phyloP scores from a whole-genome alignment of 2,888 invertebrate species.

The Xanthostigma xanthostigma region DNA sequence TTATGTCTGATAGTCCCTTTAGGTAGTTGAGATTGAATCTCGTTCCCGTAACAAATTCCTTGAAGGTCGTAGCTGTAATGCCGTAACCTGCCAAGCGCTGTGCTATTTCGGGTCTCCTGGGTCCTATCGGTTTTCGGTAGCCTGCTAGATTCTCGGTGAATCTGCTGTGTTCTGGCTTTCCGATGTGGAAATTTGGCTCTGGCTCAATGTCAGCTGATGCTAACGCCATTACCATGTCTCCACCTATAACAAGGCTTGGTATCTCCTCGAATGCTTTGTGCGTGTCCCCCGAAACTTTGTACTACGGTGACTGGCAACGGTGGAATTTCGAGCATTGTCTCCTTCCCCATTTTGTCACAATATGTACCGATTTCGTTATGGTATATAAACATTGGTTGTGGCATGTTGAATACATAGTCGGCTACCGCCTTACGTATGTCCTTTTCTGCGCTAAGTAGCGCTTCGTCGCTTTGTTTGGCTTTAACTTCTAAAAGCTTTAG shows the following conservation, averaged over 20 bases:
- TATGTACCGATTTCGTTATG: slow-evolving; percentile 15
- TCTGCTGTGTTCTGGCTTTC: too few species aligned
- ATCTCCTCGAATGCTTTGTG: slow-evolving; percentile 21
- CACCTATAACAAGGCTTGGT: slow-evolving; percentile 19
- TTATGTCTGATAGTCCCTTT: too few species aligned
- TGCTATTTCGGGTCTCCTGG: too few species aligned
- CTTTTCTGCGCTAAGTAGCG: slow-evolving; percentile 16
- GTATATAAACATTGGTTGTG: slow-evolving; percentile 16
- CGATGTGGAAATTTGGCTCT: slow-evolving; percentile 17
- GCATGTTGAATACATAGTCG: slow-evolving; percentile 17
- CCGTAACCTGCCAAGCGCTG: too few species aligned
- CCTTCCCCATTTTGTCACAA: slow-evolving; percentile 19
- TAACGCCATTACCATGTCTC: slow-evolving; percentile 22
- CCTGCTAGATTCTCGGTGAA: too few species aligned
- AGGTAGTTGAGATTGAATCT: too few species aligned
- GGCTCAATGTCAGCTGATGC: slow-evolving; percentile 16
- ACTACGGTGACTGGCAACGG: slow-evolving; percentile 15
- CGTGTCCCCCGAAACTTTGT: slow-evolving; percentile 15
- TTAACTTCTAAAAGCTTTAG: slow-evolving; percentile 15
- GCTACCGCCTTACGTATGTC: slow-evolving; percentile 14
- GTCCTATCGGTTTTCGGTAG: too few species aligned
- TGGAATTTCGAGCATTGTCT: slow-evolving; percentile 15
- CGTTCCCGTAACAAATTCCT: too few species aligned
- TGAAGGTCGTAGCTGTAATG: too few species aligned
- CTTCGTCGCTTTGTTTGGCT: slow-evolving; percentile 15